These are phyloP conservation scores for Xanthia icteritia DNA, from an alignment of 2,888 invertebrate species.

Conservation along the genomic window DNA sequence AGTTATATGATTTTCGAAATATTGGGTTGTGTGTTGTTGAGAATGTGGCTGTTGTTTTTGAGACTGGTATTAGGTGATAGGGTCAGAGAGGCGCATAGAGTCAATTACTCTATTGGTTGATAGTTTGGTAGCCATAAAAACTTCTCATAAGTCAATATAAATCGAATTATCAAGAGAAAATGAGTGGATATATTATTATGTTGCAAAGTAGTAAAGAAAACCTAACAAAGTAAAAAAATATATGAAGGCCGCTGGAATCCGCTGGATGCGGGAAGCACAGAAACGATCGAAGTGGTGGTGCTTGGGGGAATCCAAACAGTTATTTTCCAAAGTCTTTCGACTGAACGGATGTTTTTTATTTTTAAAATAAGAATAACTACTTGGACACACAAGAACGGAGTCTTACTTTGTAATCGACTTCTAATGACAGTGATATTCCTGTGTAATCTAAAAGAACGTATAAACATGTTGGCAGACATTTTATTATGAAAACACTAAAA, in stretches of 20 bases:
- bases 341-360: too few relatives aligned
- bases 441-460: not conserved
- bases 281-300: too few relatives aligned
- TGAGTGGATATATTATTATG: too few relatives aligned
- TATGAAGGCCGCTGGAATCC: too few relatives aligned
- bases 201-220: not conserved
- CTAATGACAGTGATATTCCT: not conserved
- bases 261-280: too few relatives aligned
- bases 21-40: constrained; percentile 49
- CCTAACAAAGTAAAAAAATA: not conserved
- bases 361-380: too few relatives aligned
- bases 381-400: not conserved
- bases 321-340: too few relatives aligned
- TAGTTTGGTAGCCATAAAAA: not conserved
- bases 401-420: not conserved
- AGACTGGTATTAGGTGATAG: not conserved
- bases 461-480: not conserved
- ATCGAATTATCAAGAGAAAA: not conserved
- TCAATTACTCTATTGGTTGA: not conserved
- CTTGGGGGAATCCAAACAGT: too few relatives aligned
- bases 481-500: not conserved
- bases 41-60: constrained; percentile 1
- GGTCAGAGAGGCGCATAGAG: not conserved
- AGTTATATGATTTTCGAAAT: constrained; percentile 65
- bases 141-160: not conserved